Evolutionary conservation across 2,113 vertebrate species (phyloP), one percentile per base, ranked within the genome.

Genomic region (Chitala chitala): DNA sequence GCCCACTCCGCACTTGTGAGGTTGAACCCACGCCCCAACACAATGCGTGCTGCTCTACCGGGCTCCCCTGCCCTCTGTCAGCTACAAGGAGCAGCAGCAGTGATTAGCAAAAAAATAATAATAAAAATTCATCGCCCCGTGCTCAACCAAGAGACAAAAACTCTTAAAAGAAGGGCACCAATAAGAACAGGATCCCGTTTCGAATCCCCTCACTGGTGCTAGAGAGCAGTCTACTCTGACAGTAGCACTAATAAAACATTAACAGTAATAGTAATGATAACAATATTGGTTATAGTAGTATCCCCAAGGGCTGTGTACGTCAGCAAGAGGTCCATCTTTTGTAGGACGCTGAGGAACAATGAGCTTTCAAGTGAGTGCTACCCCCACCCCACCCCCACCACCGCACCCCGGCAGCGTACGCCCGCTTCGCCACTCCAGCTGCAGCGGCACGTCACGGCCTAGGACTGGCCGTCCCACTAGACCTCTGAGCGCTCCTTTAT

Each of bases 401-500:
- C 76, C 84, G 82, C 79, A 71, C 81, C 82, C 82, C 24, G 54
- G 74, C 42, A 46, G 71, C 9, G 59, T 69, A 78, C 81, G 75
- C 73, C 78, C 75, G 76, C 75, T 85, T 78, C 84, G 15, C 56
- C 42, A 48, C 71, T 73, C 80, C 84, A 88, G 89, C 86, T 88
- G 84, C 82, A 50, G 81, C 88, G 86, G 79, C 83, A 82, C 17
- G 76, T 87, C 87, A 79, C 86, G 78, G 88, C 87, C 86, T 89
- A 84, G 86, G 82, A 82, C 86, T 89, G 89, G 88, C 86, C 86
- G 86, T 81, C 75, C 84, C 80, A 80, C 74, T 80, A 80, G 80
- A 85, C 80, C 72, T 79, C 81, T 90, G 84, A 91, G 91, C 84
- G 86, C 88, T 85, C 87, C 86, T 87, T 86, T 88, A 88, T 91